Evolutionary conservation across 2,888 invertebrate species (phyloP).

Genomic region (Drosophila sordidula): DNA sequence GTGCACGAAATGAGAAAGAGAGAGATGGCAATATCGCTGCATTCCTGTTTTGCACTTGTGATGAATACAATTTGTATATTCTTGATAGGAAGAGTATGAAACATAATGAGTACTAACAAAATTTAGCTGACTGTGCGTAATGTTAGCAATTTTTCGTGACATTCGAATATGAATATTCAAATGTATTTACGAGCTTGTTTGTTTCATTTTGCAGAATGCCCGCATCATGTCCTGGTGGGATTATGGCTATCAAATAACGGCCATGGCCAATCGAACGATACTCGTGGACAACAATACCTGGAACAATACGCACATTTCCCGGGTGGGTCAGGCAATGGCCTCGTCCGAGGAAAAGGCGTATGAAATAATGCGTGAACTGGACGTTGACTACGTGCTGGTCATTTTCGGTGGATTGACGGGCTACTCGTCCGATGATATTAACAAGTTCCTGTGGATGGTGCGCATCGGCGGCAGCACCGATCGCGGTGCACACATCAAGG

Average conservation of each 20-base stretch:
- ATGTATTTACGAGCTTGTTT: neutral
- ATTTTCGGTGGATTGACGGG: conserved; percentile 99
- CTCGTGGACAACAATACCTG: conserved; percentile 99
- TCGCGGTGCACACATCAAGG: conserved; percentile 96
- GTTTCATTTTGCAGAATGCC: conserved; percentile 88
- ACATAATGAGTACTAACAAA: conserved; percentile 81
- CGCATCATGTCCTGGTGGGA: conserved; percentile 99
- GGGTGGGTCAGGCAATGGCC: conserved; percentile 99
- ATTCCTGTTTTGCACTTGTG: conserved; percentile 47
- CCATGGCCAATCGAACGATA: conserved; percentile 99
- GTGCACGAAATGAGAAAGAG: neutral
- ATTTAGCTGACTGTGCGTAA: conserved; percentile 60
- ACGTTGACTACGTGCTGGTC: conserved; percentile 98
- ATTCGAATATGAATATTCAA: neutral
- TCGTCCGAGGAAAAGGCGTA: conserved; percentile 98
- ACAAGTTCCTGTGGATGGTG: conserved; percentile 99
- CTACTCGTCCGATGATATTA: conserved; percentile 99
- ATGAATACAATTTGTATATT: conserved; percentile 80
- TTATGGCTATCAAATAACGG: conserved; percentile 99
- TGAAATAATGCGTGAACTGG: conserved; percentile 98
- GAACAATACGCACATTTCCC: conserved; percentile 99
- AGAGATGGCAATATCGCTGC: neutral
- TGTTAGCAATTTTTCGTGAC: neutral
- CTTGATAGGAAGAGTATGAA: conserved; percentile 85
- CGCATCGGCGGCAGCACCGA: conserved; percentile 98